Conservation (phyloP, 2,113 vertebrate genomes). For the Arothron firmamentum region DNA sequence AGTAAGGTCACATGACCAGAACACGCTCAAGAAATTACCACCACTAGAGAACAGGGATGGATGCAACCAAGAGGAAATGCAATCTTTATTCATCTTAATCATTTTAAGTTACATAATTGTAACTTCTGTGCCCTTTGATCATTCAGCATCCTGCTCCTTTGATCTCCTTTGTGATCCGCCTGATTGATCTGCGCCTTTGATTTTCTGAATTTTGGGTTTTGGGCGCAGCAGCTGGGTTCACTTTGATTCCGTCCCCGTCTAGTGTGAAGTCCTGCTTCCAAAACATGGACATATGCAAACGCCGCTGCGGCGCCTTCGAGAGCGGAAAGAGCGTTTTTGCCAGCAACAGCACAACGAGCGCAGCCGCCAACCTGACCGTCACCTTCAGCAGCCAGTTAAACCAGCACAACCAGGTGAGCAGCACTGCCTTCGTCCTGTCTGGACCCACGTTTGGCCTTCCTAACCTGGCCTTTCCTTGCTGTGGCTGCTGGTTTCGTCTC, state of each 20-base stretch:
- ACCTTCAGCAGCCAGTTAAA: slow-evolving; percentile 97
- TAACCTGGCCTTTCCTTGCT: not conserved
- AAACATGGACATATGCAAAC: slow-evolving; percentile 98
- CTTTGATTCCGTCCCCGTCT: not conserved
- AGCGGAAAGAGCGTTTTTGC: slow-evolving; percentile 91
- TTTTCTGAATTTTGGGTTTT: too few species aligned
- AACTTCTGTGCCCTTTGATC: too few species aligned
- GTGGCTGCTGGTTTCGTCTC: not conserved
- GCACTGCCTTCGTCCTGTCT: too few species aligned
- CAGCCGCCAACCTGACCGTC: slow-evolving; percentile 94
- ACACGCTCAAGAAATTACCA: not conserved
- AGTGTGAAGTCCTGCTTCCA: slow-evolving; percentile 99
- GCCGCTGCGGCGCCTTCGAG: slow-evolving; percentile 91
- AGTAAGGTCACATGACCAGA: slow-evolving; percentile 75
- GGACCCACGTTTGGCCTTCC: too few species aligned
- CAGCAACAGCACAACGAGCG: slow-evolving; percentile 83
- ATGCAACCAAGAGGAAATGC: too few species aligned
- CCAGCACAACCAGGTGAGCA: slow-evolving; percentile 90
- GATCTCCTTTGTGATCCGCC: too few species aligned
- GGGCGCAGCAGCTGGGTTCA: too few species aligned
- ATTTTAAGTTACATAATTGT: too few species aligned
- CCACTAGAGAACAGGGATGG: too few species aligned
- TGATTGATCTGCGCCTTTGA: too few species aligned
- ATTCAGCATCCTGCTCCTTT: too few species aligned
- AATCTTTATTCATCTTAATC: too few species aligned